phyloP scores from a whole-genome alignment of 2,888 invertebrate genomes.

The Neelides folsomi region DNA sequence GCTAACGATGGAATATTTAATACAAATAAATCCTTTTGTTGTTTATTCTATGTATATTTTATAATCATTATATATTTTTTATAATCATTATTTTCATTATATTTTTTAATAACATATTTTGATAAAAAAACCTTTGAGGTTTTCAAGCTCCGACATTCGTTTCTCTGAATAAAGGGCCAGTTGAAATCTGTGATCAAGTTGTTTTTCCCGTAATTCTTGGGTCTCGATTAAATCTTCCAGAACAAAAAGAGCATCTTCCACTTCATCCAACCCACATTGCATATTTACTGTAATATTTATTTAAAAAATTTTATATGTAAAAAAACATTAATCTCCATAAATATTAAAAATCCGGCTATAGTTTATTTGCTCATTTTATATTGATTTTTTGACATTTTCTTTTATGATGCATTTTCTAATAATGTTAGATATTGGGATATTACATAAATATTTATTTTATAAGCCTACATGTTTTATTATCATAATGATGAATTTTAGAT shows the following conservation, averaged over 20 bases:
- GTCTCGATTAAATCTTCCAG: conserved; percentile 50
- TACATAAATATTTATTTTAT: too few species aligned
- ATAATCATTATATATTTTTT: too few species aligned
- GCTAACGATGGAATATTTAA: too few species aligned
- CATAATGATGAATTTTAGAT: too few species aligned
- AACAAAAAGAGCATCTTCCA: conserved; percentile 24
- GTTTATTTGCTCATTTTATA: not conserved
- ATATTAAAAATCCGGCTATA: conserved; percentile 1
- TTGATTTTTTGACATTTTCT: too few species aligned
- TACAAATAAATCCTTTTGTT: too few species aligned
- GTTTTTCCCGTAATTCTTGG: conserved; percentile 55
- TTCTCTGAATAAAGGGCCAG: conserved; percentile 56
- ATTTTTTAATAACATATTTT: too few species aligned
- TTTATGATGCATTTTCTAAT: too few species aligned
- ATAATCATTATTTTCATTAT: too few species aligned
- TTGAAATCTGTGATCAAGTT: conserved; percentile 57
- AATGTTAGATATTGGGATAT: too few species aligned
- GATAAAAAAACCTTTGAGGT: conserved; percentile 43
- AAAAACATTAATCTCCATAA: not conserved
- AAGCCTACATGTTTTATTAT: too few species aligned
- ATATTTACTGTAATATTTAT: conserved; percentile 22
- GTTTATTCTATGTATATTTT: too few species aligned
- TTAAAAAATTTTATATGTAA: not conserved
- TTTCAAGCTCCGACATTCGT: conserved; percentile 47
- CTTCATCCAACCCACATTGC: conserved; percentile 32